phyloP scores from a whole-genome alignment of 2,888 invertebrate genomes.

The Nephrotoma flavescens region DNA sequence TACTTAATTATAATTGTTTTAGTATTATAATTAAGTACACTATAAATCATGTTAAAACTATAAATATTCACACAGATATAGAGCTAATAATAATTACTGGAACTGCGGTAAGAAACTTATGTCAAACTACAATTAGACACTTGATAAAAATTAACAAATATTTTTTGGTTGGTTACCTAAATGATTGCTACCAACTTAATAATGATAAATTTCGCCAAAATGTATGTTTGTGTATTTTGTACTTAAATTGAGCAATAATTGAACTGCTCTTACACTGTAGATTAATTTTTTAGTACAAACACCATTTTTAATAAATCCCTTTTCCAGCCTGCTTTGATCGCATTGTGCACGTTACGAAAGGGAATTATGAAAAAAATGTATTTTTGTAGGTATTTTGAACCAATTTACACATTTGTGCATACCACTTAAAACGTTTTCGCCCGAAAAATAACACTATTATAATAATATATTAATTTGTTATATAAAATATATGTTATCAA shows the following conservation, averaged over 20 bases:
- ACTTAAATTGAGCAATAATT: not conserved
- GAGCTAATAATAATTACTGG: not conserved
- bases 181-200: slow-evolving; percentile 1
- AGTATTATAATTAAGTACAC: not conserved
- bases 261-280: not conserved
- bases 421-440: too few relatives aligned
- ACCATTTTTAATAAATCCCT: too few relatives aligned
- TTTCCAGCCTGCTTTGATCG: too few relatives aligned
- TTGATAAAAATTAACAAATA: not conserved
- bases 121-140: not conserved
- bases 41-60: not conserved
- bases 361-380: too few relatives aligned
- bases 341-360: too few relatives aligned
- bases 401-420: too few relatives aligned
- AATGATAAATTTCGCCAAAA: not conserved
- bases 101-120: not conserved
- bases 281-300: not conserved
- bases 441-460: too few relatives aligned
- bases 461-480: too few relatives aligned
- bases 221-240: not conserved
- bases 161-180: not conserved
- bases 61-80: not conserved
- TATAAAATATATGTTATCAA: too few relatives aligned
- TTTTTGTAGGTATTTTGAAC: too few relatives aligned
- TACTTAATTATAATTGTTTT: not conserved